Base-by-base conservation (phyloP, 2,888 invertebrate species). In the Tetragonisca angustula region DNA sequence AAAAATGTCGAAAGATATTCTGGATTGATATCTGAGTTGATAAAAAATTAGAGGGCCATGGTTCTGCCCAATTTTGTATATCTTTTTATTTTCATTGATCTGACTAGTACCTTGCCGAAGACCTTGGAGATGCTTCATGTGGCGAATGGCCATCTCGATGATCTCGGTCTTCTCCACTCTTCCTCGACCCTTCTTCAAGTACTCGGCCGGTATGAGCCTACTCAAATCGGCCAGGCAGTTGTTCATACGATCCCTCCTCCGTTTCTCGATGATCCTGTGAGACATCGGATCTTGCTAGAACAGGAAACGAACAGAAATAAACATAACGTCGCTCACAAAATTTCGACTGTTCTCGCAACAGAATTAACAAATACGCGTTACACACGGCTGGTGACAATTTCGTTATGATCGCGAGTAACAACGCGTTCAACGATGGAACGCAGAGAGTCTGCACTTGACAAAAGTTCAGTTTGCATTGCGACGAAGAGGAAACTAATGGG, bases 151-250 rank as follows among this genome's bases (percentile, higher is more conserved):
- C 98, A 99, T 98, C 95, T 99, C 99, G 81, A 99, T 99, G 84
- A 99, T 99, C 95, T 99, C 99, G 0, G 99, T 99, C 95, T 99
- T 99, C 94, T 99, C 99, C 71, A 99, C 98, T 64, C 99, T 96
- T 24, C 99, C 99, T 76, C 99, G 96, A 13, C 99, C 99, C 95
- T 99, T 99, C 95, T 99, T 98, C 92, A 98, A 95, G 94, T 98
- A 99, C 92, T 98, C 98, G 1, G 98, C 97, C 0, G 99, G 99
- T 85, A 99, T 98, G 75, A 99, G 96, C 61, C 98, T 96, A 76
- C 98, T 98, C 52, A 99, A 96, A 94, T 99, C 98, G 0, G 98
- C 98, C 81, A 99, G 95, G 93, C 99, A 99, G 95, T 98, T 99
- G 95, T 99, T 99, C 99, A 99, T 99, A 77, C 99, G 96, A 95